Conservation (phyloP, 2,113 vertebrate species). For the Rhinolophus ferrumequinum region DNA sequence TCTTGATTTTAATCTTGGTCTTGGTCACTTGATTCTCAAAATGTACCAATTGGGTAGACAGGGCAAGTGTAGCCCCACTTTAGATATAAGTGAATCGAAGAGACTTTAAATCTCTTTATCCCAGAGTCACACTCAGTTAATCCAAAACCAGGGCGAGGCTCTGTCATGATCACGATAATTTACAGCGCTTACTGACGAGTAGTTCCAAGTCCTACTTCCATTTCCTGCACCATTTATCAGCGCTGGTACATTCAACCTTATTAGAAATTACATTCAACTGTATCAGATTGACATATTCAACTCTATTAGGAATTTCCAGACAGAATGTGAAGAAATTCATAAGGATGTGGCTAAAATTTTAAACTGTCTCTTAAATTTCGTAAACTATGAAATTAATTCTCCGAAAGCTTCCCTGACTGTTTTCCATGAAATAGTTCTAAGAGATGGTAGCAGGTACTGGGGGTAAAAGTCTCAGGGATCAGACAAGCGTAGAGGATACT, state of each 20-base stretch:
- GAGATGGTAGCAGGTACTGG: background rate
- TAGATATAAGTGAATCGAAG: background rate
- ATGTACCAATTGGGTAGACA: background rate
- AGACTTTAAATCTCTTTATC: background rate
- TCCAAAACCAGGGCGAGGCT: background rate
- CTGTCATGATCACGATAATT: background rate
- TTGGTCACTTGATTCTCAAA: constrained; percentile 1
- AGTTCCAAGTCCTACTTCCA: background rate
- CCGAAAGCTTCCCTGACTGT: background rate
- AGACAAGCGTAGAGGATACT: background rate
- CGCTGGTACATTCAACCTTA: background rate
- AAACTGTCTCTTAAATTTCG: background rate
- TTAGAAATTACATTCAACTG: background rate
- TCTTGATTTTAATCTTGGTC: background rate
- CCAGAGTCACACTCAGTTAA: background rate
- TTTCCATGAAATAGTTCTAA: background rate
- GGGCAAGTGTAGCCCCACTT: background rate
- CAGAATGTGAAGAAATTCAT: background rate
- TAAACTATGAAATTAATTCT: background rate
- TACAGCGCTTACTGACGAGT: background rate
- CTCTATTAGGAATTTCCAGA: constrained; percentile 7
- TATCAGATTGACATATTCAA: background rate
- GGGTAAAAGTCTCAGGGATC: background rate
- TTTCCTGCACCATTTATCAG: background rate
- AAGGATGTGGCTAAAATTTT: background rate